Conservation (phyloP, 1,140 invertebrate species). For the Megalonaias nervosa region DNA sequence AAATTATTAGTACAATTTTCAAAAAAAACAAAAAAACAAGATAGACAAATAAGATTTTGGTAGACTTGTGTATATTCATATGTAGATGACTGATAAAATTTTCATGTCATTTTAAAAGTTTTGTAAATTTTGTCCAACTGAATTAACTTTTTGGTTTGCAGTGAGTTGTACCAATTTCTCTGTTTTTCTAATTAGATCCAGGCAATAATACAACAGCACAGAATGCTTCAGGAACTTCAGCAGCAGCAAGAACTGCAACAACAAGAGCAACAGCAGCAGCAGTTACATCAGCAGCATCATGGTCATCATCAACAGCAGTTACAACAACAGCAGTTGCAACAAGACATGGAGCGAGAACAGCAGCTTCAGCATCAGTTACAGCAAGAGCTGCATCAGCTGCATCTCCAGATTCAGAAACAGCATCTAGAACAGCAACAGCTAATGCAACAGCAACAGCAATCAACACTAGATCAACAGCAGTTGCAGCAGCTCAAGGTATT, state of each 20-base stretch:
- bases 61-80: no score
- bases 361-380: conserved; percentile 33
- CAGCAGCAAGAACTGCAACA: conserved; percentile 45
- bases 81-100: no score
- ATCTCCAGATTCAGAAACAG: conserved; percentile 32
- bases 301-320: conserved; percentile 77
- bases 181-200: background rate
- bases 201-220: conserved; percentile 29
- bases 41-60: no score
- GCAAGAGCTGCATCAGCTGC: conserved; percentile 19
- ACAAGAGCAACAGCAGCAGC: conserved; percentile 65
- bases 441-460: conserved; percentile 37
- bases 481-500: conserved; percentile 41
- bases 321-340: conserved; percentile 60
- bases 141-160: no score
- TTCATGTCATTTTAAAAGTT: no score
- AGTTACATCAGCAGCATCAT: conserved; percentile 68
- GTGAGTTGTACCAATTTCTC: no score
- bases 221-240: conserved; percentile 45
- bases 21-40: no score
- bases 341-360: conserved; percentile 38
- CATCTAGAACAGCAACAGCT: conserved; percentile 44
- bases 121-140: no score
- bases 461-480: conserved; percentile 42
- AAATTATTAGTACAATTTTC: no score